Percentiles rank a stretch among this genome's conserved stretches.
Evolutionary conservation across 2,888 invertebrate species (phyloP).

Genomic region (Patella depressa): DNA sequence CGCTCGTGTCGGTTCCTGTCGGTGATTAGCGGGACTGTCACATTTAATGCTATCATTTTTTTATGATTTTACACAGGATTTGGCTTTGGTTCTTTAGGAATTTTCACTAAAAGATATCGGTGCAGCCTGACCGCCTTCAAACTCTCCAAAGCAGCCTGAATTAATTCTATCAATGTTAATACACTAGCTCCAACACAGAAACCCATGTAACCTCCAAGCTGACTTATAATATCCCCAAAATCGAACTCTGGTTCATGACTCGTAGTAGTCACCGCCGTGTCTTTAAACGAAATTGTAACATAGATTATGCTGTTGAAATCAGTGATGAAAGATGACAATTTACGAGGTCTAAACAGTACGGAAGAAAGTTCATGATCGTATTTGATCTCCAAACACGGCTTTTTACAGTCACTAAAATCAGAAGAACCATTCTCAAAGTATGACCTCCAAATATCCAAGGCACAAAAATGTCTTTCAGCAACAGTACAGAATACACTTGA

Average conservation of each 20-base stretch:
- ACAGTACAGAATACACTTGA: neutral
- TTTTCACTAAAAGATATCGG: no score
- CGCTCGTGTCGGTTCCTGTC: no score
- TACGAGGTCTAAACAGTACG: neutral
- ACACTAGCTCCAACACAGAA: neutral
- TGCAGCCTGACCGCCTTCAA: neutral
- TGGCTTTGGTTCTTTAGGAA: no score
- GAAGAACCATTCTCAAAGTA: neutral
- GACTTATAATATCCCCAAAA: neutral
- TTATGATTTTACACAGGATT: no score
- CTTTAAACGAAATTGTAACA: neutral
- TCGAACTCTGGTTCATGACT: neutral
- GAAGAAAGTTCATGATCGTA: neutral
- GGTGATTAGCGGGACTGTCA: no score
- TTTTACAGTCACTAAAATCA: neutral
- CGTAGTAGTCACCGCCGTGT: neutral
- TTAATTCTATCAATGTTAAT: neutral
- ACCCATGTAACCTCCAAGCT: constrained; percentile 3
- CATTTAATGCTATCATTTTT: no score
- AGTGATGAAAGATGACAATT: neutral
- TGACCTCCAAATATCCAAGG: neutral
- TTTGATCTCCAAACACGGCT: neutral
- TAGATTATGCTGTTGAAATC: neutral
- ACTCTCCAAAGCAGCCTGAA: neutral
- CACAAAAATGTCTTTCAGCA: neutral